Conservation (phyloP, 2,888 invertebrate species). For the Phengaris alcon region DNA sequence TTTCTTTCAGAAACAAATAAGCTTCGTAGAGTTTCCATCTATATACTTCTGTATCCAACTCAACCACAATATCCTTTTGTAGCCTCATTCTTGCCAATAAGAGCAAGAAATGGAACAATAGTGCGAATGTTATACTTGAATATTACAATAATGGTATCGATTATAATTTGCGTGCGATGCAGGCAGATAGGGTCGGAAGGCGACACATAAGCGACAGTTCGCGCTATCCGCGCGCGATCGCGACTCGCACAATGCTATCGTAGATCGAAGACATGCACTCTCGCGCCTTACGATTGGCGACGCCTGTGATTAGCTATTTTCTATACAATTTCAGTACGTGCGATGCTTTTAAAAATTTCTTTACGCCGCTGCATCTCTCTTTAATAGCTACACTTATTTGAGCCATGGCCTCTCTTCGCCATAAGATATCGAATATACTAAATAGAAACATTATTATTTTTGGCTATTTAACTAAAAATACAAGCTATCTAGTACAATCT, state of each 20-base stretch:
- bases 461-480: too few relatives aligned
- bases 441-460: too few relatives aligned
- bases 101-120: conserved; percentile 56
- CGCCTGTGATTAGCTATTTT: conserved; percentile 63
- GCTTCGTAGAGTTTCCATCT: too few relatives aligned
- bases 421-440: too few relatives aligned
- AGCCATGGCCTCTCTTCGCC: too few relatives aligned
- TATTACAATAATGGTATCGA: conserved; percentile 80
- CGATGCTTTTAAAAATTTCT: too few relatives aligned
- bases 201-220: conserved; percentile 76
- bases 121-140: conserved; percentile 70
- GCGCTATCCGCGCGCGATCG: conserved; percentile 73
- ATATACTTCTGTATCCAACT: too few relatives aligned
- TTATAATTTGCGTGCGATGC: conserved; percentile 80
- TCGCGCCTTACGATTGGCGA: conserved; percentile 72
- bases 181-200: conserved; percentile 67
- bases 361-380: too few relatives aligned
- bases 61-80: neutral
- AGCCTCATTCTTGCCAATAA: conserved; percentile 42
- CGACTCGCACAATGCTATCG: conserved; percentile 76
- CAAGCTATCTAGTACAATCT: too few relatives aligned
- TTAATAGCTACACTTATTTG: too few relatives aligned
- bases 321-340: conserved; percentile 42
- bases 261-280: conserved; percentile 71
- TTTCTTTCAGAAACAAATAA: too few relatives aligned